Evolutionary conservation across 1,140 invertebrate species (phyloP).

Genomic region (Ostrea denselamellosa): DNA sequence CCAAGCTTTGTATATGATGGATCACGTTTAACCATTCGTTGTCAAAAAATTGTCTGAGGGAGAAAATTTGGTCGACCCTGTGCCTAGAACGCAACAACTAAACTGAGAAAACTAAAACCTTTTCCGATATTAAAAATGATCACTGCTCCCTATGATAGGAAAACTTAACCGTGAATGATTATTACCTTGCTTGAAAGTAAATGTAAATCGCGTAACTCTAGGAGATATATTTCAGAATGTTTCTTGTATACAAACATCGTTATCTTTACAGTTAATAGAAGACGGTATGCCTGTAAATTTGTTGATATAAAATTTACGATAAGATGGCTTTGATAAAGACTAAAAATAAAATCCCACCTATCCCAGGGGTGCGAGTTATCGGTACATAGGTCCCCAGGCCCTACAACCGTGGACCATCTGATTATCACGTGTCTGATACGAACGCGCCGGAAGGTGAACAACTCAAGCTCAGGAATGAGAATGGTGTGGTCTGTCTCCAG

Average conservation of each 20-base stretch:
- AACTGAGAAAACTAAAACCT: conserved; percentile 1
- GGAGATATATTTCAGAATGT: background rate
- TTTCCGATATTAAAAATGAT: background rate
- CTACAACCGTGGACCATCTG: background rate
- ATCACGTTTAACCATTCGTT: background rate
- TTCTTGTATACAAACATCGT: conserved; percentile 16
- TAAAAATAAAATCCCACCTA: conserved; percentile 8
- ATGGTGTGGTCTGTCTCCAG: background rate
- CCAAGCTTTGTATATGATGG: background rate
- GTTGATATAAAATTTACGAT: background rate
- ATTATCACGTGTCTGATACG: background rate
- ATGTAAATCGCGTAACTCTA: background rate
- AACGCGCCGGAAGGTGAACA: background rate
- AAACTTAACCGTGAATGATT: conserved; percentile 2
- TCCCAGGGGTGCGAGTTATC: conserved; percentile 20
- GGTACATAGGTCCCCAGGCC: background rate
- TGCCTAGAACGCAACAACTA: background rate
- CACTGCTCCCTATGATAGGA: conserved; percentile 1
- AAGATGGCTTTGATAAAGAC: background rate
- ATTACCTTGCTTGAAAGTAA: background rate
- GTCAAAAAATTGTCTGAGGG: background rate
- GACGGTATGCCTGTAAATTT: background rate
- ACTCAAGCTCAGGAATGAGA: conserved; percentile 5
- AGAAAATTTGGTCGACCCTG: conserved; percentile 8
- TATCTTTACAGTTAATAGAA: conserved; percentile 3